A percentile compares a stretch with the other conserved stretches of the same genome.
Evolutionary conservation across 2,797 vertebrate species (phyloP).

Genomic region (Cyclura pinguis): DNA sequence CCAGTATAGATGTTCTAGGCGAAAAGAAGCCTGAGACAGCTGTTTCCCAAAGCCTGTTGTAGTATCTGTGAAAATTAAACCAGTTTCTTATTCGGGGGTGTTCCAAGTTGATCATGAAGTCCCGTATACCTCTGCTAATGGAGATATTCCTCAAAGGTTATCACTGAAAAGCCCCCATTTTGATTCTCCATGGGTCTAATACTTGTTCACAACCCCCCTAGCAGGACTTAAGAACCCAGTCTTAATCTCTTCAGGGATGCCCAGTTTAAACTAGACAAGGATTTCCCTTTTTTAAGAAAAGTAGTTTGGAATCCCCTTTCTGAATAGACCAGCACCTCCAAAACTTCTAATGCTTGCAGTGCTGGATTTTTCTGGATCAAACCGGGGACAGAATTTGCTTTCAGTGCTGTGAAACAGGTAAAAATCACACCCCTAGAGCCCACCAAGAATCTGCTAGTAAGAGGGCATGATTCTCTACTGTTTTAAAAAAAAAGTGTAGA

Average conservation of each 20-base stretch:
- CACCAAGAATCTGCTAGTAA: background rate
- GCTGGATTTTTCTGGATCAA: background rate
- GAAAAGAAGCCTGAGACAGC: background rate
- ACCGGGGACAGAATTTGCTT: background rate
- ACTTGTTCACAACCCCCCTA: no score
- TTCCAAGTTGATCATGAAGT: background rate
- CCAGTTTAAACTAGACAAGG: no score
- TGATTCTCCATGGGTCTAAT: no score
- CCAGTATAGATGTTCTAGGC: background rate
- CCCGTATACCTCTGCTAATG: no score
- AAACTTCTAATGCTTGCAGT: background rate
- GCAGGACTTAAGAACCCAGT: no score
- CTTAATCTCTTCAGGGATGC: no score
- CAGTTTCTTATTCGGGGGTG: background rate
- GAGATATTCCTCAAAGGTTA: no score
- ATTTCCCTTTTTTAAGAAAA: no score
- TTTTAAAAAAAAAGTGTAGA: no score
- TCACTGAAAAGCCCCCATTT: no score
- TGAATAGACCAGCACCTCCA: no score
- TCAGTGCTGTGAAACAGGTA: background rate
- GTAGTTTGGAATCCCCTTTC: background rate
- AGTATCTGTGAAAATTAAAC: slow-evolving; percentile 1
- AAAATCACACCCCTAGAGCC: background rate
- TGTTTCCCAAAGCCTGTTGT: background rate
- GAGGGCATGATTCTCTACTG: no score